Evolutionary conservation across 2,797 vertebrate genomes (phyloP).

Genomic region (Lepilemur septentrionalis): DNA sequence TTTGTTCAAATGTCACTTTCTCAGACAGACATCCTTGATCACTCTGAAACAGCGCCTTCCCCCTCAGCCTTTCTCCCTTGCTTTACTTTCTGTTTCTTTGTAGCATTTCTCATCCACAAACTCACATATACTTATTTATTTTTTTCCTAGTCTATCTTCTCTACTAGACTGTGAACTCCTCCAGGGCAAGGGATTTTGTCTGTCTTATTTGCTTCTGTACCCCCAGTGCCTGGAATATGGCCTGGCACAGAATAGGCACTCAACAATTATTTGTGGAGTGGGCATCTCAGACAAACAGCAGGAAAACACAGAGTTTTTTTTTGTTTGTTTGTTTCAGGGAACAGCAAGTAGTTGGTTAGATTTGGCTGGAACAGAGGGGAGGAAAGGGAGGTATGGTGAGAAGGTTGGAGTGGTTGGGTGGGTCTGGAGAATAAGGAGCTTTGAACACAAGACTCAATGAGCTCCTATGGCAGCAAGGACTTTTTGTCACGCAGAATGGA

Average conservation of each 20-base stretch:
- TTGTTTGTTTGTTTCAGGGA: conserved; percentile 18
- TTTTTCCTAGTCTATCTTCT: conserved; percentile 28
- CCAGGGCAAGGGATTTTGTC: background rate
- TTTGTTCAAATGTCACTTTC: conserved; percentile 37
- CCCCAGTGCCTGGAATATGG: background rate
- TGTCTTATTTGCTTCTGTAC: background rate
- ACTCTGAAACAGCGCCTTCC: background rate
- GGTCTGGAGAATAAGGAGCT: background rate
- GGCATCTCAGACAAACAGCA: background rate
- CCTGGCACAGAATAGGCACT: background rate
- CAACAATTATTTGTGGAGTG: background rate
- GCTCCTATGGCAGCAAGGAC: background rate
- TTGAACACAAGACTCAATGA: conserved; percentile 42
- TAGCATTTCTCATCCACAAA: conserved; percentile 26
- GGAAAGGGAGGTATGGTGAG: background rate
- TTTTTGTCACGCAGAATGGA: background rate
- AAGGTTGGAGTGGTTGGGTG: background rate
- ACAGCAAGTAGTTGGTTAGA: conserved; percentile 6
- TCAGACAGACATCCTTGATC: background rate
- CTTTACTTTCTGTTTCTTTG: background rate
- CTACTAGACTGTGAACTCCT: background rate
- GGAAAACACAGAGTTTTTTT: conserved; percentile 18
- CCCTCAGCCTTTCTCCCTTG: background rate
- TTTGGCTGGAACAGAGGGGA: background rate
- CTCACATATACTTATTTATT: background rate